Base-by-base conservation (phyloP, 1,140 invertebrate genomes). In the Helicoverpa zea region DNA sequence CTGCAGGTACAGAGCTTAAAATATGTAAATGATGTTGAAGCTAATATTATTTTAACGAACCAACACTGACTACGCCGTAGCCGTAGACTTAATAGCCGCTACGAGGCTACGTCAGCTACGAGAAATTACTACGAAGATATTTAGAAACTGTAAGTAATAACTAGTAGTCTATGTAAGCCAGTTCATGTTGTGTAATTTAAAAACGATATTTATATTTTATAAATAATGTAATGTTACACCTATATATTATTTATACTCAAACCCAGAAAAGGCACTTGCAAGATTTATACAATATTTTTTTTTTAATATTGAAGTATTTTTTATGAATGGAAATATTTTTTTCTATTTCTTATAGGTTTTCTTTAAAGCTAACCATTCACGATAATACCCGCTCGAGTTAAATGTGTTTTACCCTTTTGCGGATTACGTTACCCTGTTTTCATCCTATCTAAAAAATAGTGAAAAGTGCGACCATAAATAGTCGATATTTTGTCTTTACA, bases 351-450 rank as follows among this genome's bases (percentile, higher is more conserved):
- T 11, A 18, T 58, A 23, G 7, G 11, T 13, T 35, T 63, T 63
- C 30, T 63, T 63, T 29, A 63, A 63, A 35, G 10, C 29, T 30
- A 13, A 23, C 4, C 5, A 43, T 43, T 3, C 11, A 63, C 18
- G 18, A 1, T 23, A 30, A 30, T 63, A 35, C 59, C 59, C 18
- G n/a, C 11, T 51, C 43, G 43, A 16, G 64, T n/a, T 68, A 47
- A 68, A 68, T 68, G 64, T 68, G 23, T 68, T 68, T 23, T 49
- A 68, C 43, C 64, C 64, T 68, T 68, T 68, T 68, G 43, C 14
- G 43, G 64, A 68, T 68, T 49, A 68, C 43, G 35, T 18, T 68
- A 16, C 11, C 43, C 43, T 14, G n/a, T 68, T 68, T 68, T 12
- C 16, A 51, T 49, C n/a, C 43, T 49, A 68, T 68, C 43, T 2